Evolutionary conservation across 2,888 invertebrate genomes (phyloP), one percentile per base, ranked within the genome.

Genomic region (Apotomis betuletana): DNA sequence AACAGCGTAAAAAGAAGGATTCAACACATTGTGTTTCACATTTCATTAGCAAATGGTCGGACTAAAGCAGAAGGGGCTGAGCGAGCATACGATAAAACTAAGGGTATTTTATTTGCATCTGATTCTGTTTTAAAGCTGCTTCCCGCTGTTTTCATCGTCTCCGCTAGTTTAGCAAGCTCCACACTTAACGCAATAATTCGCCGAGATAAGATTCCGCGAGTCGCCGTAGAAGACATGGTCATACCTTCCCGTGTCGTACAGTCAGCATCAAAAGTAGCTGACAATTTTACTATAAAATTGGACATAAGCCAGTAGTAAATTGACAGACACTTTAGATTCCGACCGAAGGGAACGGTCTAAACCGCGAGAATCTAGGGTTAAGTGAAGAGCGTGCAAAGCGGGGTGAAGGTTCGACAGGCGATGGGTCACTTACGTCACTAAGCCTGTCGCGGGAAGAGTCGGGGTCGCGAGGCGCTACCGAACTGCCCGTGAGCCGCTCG

Each of bases 391-490:
- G 12, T 58, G 55, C 57, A 62, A 60, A 65, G 65, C 70, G 72
- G 57, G 54, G 62, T 68, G 67, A 67, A 59, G 74, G 65, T 65
- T 74, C 74, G 74, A 72, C 72, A 59, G 74, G 67, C 65, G 68
- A 70, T 74, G 74, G 77, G 77, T 80, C 89, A 95, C 96, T 96
- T 95, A 97, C 97, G 94, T 97, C 96, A 94, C 96, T 96, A 88
- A 97, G 95, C 89, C 96, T 96, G 94, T 97, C 96, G 93, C 96
- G 95, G 87, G 96, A 96, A 92, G 96, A 96, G 93, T 96, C 96
- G 85, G 96, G 96, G 93, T 96, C 96, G 88, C 96, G 94, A 85
- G 95, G 95, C 83, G 95, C 95, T 86, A 95, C 95, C 76, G 95
- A 96, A 91, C 96, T 95, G 91, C 96, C 95, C 89, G 96, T 95